A percentile compares a stretch with the other conserved stretches of the same genome.
These are phyloP conservation scores for Pelodytes ibericus DNA, from an alignment of 2,797 vertebrate genomes.

Conservation along the genomic window DNA sequence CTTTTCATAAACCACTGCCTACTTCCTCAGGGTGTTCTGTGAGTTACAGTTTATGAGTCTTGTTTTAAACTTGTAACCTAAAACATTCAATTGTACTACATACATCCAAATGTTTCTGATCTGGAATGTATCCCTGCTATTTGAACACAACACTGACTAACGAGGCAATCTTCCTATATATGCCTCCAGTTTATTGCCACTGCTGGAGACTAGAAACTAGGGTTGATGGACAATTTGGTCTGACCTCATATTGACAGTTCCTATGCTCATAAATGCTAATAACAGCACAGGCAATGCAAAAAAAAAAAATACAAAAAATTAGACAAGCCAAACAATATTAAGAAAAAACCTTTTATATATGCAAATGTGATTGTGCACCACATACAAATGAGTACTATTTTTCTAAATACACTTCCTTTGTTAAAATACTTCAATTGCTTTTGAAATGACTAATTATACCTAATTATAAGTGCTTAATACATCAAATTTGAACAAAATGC, in stretches of 20 bases:
- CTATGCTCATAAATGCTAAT: constrained; percentile 39
- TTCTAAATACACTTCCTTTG: constrained; percentile 55
- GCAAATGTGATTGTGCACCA: constrained; percentile 48
- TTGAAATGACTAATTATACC: constrained; percentile 54
- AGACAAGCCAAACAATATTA: constrained; percentile 49
- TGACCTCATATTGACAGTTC: constrained; percentile 25
- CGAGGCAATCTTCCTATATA: constrained; percentile 4
- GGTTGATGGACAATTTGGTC: constrained; percentile 28
- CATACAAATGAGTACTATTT: constrained; percentile 46
- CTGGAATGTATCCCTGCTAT: constrained; percentile 6
- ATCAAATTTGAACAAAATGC: constrained; percentile 48
- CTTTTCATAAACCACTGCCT: too few relatives aligned
- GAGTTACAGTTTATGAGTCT: too few relatives aligned
- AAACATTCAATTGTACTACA: neutral
- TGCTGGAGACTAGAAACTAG: constrained; percentile 21
- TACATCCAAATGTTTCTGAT: constrained; percentile 21
- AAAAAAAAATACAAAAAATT: constrained; percentile 30
- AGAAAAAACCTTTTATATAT: constrained; percentile 38
- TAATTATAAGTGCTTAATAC: constrained; percentile 57
- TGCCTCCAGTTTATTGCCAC: neutral
- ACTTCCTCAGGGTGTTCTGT: too few relatives aligned
- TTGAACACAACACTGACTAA: constrained; percentile 6
- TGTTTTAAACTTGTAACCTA: neutral
- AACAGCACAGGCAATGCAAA: neutral
- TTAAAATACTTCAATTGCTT: constrained; percentile 49